phyloP scores from a whole-genome alignment of 2,113 vertebrate genomes.

The Nicator chloris region DNA sequence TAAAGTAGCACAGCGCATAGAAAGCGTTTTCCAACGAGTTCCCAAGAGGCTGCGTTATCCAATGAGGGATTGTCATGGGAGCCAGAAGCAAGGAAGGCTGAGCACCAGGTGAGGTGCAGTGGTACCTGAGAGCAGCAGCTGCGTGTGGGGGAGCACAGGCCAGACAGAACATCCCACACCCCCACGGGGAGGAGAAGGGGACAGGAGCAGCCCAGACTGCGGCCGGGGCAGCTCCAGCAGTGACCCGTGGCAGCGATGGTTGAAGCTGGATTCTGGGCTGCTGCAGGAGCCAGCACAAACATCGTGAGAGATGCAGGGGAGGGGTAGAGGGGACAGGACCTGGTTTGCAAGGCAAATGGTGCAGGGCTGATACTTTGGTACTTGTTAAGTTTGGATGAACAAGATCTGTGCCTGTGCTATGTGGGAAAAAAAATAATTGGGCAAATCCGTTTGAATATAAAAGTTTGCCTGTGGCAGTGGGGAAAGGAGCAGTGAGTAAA shows the following conservation, averaged over 20 bases:
- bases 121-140: background rate
- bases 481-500: background rate
- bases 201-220: accelerated
- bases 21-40: background rate
- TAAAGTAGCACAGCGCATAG: background rate
- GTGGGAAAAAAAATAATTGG: background rate
- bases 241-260: background rate
- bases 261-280: background rate
- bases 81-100: background rate
- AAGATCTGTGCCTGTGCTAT: background rate
- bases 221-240: background rate
- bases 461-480: background rate
- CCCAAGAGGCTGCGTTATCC: background rate
- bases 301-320: background rate
- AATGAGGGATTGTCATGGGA: accelerated
- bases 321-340: background rate
- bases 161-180: accelerated
- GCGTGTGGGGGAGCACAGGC: background rate
- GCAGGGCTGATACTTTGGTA: background rate
- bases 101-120: accelerated
- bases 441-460: background rate
- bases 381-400: background rate
- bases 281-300: background rate
- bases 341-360: background rate
- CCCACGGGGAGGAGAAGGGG: background rate